A percentile compares a stretch with the other conserved stretches of the same genome.
These are phyloP conservation scores for Channallabes apus DNA, from an alignment of 2,797 vertebrate genomes.

Conservation along the genomic window DNA sequence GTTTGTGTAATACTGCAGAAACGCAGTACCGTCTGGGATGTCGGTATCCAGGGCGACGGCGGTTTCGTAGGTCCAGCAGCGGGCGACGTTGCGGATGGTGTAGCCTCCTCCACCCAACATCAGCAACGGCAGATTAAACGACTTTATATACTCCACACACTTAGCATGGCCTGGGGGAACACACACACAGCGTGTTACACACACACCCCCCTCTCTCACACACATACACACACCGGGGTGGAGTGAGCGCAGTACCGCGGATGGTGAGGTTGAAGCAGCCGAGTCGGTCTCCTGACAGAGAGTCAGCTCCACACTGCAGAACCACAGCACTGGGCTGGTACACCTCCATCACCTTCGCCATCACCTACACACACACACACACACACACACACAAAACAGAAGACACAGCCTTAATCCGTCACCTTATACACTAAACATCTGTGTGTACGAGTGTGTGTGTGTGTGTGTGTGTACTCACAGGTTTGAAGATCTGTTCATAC, in stretches of 20 bases:
- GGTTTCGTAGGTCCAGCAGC: slow-evolving; percentile 96
- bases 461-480: slow-evolving; percentile 70
- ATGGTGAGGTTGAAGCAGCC: slow-evolving; percentile 98
- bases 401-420: neutral
- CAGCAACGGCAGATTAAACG: slow-evolving; percentile 93
- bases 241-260: slow-evolving; percentile 79
- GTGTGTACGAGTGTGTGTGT: neutral
- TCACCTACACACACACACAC: slow-evolving; percentile 78
- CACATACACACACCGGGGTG: neutral
- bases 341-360: slow-evolving; percentile 98
- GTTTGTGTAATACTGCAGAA: no score
- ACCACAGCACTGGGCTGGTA: slow-evolving; percentile 97
- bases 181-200: neutral
- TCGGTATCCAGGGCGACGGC: slow-evolving; percentile 92
- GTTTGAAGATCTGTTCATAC: slow-evolving; percentile 96
- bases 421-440: neutral
- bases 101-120: slow-evolving; percentile 98
- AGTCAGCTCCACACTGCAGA: slow-evolving; percentile 94
- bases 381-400: no score
- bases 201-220: neutral
- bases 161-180: slow-evolving; percentile 86
- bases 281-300: slow-evolving; percentile 92
- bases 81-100: slow-evolving; percentile 93
- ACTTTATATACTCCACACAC: slow-evolving; percentile 97
- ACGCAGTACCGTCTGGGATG: slow-evolving; percentile 88